Conservation (phyloP, 2,888 invertebrate genomes). For the Nemotelus nigrinus region DNA sequence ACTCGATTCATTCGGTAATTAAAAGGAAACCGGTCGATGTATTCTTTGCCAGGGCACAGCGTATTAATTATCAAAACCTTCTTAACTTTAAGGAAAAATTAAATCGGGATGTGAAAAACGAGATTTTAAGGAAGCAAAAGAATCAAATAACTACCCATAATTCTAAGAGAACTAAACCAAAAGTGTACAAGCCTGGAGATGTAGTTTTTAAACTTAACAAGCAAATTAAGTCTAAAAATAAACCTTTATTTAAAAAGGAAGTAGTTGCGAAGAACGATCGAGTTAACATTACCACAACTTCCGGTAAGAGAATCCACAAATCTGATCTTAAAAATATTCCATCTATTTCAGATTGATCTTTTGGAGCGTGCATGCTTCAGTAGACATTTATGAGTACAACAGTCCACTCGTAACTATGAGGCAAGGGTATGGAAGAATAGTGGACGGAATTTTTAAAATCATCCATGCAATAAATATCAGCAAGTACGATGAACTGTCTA, state of each 20-base stretch:
- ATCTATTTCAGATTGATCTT: slow-evolving; percentile 21
- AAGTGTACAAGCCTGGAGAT: slow-evolving; percentile 1
- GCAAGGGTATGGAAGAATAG: background rate
- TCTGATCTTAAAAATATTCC: slow-evolving; percentile 12
- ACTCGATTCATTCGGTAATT: slow-evolving; percentile 50
- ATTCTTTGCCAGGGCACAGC: slow-evolving; percentile 49
- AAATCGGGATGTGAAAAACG: slow-evolving; percentile 12
- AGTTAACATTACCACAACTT: slow-evolving; percentile 2
- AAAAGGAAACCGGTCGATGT: slow-evolving; percentile 49
- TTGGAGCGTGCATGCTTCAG: slow-evolving; percentile 1
- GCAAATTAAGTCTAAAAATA: slow-evolving; percentile 15
- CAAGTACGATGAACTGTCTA: background rate
- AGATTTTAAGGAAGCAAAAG: slow-evolving; percentile 21
- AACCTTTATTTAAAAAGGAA: slow-evolving; percentile 4
- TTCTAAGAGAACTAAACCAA: slow-evolving; percentile 5
- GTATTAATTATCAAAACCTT: slow-evolving; percentile 42
- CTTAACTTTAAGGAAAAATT: slow-evolving; percentile 7
- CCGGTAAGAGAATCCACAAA: slow-evolving; percentile 5
- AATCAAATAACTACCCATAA: background rate
- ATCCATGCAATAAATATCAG: background rate
- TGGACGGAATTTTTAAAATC: background rate
- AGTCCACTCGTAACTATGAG: background rate
- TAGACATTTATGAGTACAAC: slow-evolving; percentile 9
- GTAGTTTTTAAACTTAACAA: slow-evolving; percentile 7
- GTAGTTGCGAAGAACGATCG: background rate